Percentiles rank a stretch among this genome's conserved stretches.
phyloP scores from a whole-genome alignment of 2,888 invertebrate genomes.

The Augiades crinisus region DNA sequence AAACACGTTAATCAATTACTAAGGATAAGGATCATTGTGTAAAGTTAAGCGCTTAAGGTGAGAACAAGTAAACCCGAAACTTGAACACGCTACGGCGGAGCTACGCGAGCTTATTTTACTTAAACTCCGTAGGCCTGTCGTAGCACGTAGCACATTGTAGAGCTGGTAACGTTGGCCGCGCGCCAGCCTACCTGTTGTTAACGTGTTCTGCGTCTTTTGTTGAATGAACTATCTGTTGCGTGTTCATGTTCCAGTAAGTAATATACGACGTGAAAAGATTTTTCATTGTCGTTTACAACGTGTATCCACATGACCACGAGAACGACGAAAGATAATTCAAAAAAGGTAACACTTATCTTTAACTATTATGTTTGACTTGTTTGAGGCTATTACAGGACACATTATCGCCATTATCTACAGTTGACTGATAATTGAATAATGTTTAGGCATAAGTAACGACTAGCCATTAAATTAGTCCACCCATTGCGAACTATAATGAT shows the following conservation, averaged over 20 bases:
- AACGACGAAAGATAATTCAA: not conserved
- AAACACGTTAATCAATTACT: not conserved
- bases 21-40: not conserved
- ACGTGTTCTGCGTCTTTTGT: conserved; percentile 52
- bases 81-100: conserved; percentile 1
- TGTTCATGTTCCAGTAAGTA: conserved; percentile 30
- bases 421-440: no score
- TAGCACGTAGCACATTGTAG: conserved; percentile 46
- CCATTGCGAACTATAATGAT: no score
- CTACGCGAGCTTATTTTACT: conserved; percentile 12
- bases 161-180: conserved; percentile 51
- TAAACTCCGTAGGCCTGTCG: conserved; percentile 44
- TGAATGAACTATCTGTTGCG: conserved; percentile 48
- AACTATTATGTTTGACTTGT: no score
- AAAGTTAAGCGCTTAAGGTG: not conserved
- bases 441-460: no score
- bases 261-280: conserved; percentile 19
- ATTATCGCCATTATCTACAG: no score
- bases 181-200: conserved; percentile 77
- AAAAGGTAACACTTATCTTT: no score
- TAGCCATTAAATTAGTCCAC: no score
- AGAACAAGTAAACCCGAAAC: not conserved
- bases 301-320: not conserved
- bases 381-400: no score
- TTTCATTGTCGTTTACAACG: conserved; percentile 1